Percentiles rank a stretch among this genome's conserved stretches.
phyloP scores from a whole-genome alignment of 2,888 invertebrate genomes.

The Pachymerium ferrugineum region DNA sequence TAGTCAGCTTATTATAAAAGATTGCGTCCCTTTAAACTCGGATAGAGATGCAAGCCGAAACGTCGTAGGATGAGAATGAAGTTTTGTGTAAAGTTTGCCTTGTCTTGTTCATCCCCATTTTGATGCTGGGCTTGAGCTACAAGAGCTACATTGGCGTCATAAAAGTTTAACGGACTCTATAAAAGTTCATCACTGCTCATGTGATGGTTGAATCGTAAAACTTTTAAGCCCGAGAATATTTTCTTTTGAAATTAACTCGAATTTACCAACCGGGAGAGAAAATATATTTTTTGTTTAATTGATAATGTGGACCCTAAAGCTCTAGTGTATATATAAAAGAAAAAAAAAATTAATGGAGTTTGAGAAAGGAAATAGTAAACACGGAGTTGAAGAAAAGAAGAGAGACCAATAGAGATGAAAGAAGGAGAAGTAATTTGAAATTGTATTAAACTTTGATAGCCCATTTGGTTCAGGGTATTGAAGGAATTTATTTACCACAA shows the following conservation, averaged over 20 bases:
- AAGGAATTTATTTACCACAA: neutral
- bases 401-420: neutral
- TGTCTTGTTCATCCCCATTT: neutral
- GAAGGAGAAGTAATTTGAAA: neutral
- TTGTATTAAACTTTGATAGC: neutral
- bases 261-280: neutral
- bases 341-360: too few species aligned
- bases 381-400: too few species aligned
- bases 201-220: neutral
- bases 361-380: too few species aligned
- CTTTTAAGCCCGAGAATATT: neutral
- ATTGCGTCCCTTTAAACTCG: neutral
- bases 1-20: neutral
- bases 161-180: constrained; percentile 2
- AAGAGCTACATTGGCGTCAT: constrained; percentile 8
- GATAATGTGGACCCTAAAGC: too few species aligned
- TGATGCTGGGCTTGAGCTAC: neutral
- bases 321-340: too few species aligned
- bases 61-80: neutral
- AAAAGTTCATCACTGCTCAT: constrained; percentile 13
- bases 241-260: neutral
- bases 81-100: neutral
- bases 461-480: neutral
- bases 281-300: neutral
- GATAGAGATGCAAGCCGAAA: neutral